Base-by-base conservation (phyloP, 2,888 invertebrate genomes). In the Seira sanloemensis region DNA sequence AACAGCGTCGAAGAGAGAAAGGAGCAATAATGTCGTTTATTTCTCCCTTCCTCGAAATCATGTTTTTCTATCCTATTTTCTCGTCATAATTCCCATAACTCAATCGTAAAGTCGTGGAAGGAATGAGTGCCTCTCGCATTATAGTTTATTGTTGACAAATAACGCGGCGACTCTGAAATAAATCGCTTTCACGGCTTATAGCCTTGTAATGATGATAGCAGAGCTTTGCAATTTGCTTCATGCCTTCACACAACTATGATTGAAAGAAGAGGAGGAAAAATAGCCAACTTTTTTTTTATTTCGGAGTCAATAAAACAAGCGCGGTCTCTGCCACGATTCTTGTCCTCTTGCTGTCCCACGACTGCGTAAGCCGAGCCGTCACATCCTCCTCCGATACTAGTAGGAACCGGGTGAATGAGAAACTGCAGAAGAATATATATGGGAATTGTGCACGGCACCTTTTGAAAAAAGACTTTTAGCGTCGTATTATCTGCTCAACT, bases 61-160 rank as follows among this genome's bases (percentile, higher is more conserved):
- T 66, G 18, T 5, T 54, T n/a, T 7, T 76, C 26, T 46, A 66
- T 54, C 62, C 21, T 27, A 58, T 78, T 78, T 66, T 65, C 54
- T 9, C 71, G 71, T 71, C 27, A 78, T 69, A 78, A 65, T 78
- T 78, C 71, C 50, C 65, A 65, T 19, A 62, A 37, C 26, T 24
- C 19, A 19, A 74, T 23, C 2, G 72, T 24, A 23, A 27, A 27
- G 19, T n/a, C n/a, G 37, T 37, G 37, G n/a, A 25, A 21, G 23
- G 68, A 65, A 77, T 68, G 46, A 26, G 62, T 37, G 37, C 4
- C 37, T 37, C 37, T 66, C 66, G n/a, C 37, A 37, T 37, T 37
- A 37, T 12, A 37, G 12, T 50, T 50, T 50, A 12, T 12, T 50
- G 50, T 50, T 50, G 50, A 50, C 50, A 50, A 50, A 50, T 50